Percentiles rank a stretch among this genome's conserved stretches.
Evolutionary conservation across 2,113 vertebrate species (phyloP).

Genomic region (Mesitornis unicolor): DNA sequence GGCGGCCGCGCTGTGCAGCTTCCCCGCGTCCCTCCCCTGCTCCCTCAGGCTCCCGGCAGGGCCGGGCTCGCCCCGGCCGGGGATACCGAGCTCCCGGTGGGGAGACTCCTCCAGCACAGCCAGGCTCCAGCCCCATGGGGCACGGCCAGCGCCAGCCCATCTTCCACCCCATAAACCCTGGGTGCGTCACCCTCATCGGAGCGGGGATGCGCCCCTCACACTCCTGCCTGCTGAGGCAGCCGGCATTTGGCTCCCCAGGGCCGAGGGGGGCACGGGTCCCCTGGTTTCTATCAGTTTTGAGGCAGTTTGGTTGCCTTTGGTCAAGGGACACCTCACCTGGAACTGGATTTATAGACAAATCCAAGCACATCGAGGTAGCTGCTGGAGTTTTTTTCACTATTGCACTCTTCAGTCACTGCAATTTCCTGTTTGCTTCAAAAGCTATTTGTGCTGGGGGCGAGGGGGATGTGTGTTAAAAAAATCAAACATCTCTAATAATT

Average conservation of each 20-base stretch:
- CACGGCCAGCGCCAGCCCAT: background rate
- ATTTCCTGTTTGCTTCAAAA: slow-evolving; percentile 21
- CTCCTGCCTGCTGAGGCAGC: background rate
- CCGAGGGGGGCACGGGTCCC: too few species aligned
- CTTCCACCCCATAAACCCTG: too few species aligned
- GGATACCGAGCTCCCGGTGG: too few species aligned
- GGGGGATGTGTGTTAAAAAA: too few species aligned
- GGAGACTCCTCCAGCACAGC: too few species aligned
- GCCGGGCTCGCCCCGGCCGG: background rate
- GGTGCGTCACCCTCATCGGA: background rate
- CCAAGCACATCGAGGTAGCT: background rate
- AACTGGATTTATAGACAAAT: background rate
- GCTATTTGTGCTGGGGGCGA: background rate
- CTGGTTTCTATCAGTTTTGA: rapidly evolving
- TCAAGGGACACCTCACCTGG: background rate
- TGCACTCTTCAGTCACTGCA: background rate
- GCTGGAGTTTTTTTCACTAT: background rate
- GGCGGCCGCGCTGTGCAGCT: background rate
- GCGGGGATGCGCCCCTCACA: background rate
- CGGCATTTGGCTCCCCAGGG: background rate
- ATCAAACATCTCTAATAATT: background rate
- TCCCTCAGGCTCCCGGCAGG: background rate
- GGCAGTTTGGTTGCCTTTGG: background rate
- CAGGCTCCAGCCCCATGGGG: background rate
- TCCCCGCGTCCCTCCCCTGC: rapidly evolving